Conservation (phyloP, 2,113 vertebrate species). For the Thryonomys swinderianus region DNA sequence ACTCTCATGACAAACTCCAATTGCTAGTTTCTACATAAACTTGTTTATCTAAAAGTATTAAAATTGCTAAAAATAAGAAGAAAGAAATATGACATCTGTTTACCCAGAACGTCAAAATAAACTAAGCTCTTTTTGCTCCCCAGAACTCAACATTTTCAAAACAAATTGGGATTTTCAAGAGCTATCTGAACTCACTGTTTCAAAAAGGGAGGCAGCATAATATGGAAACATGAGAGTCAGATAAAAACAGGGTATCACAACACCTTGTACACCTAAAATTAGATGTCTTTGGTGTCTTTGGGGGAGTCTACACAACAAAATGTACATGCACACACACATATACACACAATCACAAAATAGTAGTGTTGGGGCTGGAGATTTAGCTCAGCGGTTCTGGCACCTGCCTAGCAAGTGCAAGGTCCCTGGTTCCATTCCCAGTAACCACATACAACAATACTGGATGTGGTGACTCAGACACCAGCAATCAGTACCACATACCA, state of each 20-base stretch:
- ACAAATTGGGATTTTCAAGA: not conserved
- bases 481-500: too few species aligned
- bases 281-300: too few species aligned
- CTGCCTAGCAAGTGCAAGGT: too few species aligned
- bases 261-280: not conserved
- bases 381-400: too few species aligned
- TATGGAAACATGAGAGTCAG: not conserved
- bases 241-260: not conserved
- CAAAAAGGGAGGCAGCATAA: not conserved
- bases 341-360: not conserved
- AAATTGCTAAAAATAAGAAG: not conserved
- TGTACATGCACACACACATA: not conserved
- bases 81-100: not conserved
- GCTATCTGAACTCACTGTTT: not conserved
- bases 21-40: not conserved
- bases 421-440: too few species aligned
- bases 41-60: constrained; percentile 19
- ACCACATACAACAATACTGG: too few species aligned
- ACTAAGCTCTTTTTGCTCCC: not conserved
- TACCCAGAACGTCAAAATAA: not conserved
- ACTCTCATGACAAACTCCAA: not conserved
- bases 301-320: not conserved
- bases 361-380: not conserved
- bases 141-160: not conserved
- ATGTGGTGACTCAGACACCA: too few species aligned